A percentile compares a stretch with the other conserved stretches of the same genome.
These are phyloP conservation scores for Phocoena phocoena DNA, from an alignment of 2,113 vertebrate genomes.

Conservation along the genomic window DNA sequence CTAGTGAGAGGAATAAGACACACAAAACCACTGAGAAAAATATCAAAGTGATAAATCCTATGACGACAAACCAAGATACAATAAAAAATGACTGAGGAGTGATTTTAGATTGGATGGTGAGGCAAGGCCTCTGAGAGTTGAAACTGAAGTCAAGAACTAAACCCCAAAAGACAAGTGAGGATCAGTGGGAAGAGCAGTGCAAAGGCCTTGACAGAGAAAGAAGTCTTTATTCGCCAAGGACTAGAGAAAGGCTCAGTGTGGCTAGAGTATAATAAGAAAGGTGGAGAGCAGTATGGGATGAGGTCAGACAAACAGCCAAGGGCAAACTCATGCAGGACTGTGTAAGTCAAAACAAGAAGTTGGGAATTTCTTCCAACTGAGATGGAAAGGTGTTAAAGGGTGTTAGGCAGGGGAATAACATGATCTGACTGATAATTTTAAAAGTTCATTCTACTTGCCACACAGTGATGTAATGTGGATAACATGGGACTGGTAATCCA, in stretches of 20 bases:
- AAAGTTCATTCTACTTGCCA: constrained; percentile 36
- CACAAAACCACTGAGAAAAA: not conserved
- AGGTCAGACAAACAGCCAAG: not conserved
- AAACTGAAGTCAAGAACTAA: constrained; percentile 32
- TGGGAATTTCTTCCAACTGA: constrained; percentile 11
- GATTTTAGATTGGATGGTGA: not conserved
- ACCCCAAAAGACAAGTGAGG: not conserved
- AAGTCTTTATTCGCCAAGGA: not conserved
- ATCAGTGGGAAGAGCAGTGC: not conserved
- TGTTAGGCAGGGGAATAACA: not conserved
- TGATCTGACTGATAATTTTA: not conserved
- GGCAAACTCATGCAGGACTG: not conserved
- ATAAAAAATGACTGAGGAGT: not conserved
- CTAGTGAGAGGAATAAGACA: not conserved
- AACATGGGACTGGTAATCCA: constrained; percentile 8
- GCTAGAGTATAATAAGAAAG: not conserved
- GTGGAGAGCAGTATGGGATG: not conserved
- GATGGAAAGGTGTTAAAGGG: not conserved
- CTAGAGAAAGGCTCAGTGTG: not conserved
- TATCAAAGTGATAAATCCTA: not conserved
- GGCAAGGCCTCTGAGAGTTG: not conserved
- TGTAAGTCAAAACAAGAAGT: not conserved
- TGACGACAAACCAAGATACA: not conserved
- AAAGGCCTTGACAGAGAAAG: not conserved
- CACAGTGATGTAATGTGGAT: not conserved